Evolutionary conservation across 2,797 vertebrate genomes (phyloP).

Genomic region (Picus viridis): DNA sequence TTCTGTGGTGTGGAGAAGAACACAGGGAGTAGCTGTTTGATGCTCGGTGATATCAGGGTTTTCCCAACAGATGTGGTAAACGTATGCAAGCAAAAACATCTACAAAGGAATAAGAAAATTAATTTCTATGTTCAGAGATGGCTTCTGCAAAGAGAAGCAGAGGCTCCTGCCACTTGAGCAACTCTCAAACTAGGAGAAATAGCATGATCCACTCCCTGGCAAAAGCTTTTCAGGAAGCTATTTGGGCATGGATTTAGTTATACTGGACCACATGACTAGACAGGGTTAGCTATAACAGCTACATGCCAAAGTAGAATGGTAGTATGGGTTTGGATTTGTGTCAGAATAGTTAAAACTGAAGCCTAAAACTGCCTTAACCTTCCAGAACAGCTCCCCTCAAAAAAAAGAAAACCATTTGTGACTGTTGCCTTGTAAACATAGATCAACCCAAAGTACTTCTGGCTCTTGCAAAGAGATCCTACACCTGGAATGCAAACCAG

Average conservation of each 20-base stretch:
- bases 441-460: not conserved
- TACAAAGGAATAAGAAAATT: not conserved
- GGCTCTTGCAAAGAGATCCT: not conserved
- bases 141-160: not conserved
- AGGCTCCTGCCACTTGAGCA: not conserved
- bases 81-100: not conserved
- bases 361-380: not conserved
- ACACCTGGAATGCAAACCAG: not conserved
- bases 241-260: not conserved
- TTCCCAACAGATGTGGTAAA: not conserved
- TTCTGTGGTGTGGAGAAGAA: not conserved
- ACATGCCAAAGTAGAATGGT: not conserved
- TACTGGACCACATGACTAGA: not conserved
- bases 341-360: not conserved
- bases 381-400: not conserved
- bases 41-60: not conserved
- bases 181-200: not conserved
- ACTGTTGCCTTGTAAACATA: not conserved
- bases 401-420: not conserved
- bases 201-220: rapidly evolving
- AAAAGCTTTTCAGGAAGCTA: not conserved
- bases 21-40: not conserved
- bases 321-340: not conserved
- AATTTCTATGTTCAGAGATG: not conserved
- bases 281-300: not conserved